Percentiles rank a stretch among this genome's conserved stretches.
Evolutionary conservation across 2,797 vertebrate genomes (phyloP).

Genomic region (Spondyliosoma cantharus): DNA sequence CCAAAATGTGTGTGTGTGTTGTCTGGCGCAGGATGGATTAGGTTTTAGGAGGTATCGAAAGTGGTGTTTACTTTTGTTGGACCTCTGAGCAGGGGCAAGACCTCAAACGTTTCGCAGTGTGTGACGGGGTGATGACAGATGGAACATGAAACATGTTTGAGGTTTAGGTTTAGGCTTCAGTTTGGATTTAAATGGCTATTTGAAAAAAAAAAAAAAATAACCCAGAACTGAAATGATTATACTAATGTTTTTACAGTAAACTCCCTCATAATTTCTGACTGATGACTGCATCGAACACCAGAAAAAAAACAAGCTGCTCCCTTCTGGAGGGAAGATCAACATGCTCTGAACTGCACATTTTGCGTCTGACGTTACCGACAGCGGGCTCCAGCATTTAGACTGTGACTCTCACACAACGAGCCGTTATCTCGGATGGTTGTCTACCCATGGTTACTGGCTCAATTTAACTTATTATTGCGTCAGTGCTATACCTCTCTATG

Average conservation of each 20-base stretch:
- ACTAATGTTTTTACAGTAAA: slow-evolving; percentile 18
- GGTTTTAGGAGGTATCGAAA: slow-evolving; percentile 1
- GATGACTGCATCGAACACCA: slow-evolving; percentile 6
- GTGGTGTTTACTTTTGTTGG: slow-evolving; percentile 44
- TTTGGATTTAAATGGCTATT: not conserved
- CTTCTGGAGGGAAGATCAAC: not conserved
- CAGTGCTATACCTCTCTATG: no score
- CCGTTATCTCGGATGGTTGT: no score
- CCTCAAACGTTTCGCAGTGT: slow-evolving; percentile 10
- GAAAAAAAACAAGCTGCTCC: slow-evolving; percentile 11
- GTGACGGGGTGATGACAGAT: slow-evolving; percentile 11
- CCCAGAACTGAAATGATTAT: not conserved
- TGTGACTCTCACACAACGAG: no score
- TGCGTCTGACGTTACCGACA: not conserved
- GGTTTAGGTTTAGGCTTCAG: not conserved
- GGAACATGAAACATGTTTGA: slow-evolving; percentile 10
- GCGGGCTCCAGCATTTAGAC: no score
- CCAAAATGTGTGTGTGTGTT: slow-evolving; percentile 25
- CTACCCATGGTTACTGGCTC: no score
- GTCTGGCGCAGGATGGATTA: slow-evolving; percentile 24
- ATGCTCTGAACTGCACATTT: not conserved
- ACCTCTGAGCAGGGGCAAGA: slow-evolving; percentile 18
- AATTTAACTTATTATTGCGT: no score
- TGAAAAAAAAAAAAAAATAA: slow-evolving; percentile 11
- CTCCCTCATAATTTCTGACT: not conserved